Percentiles rank a stretch among this genome's conserved stretches.
These are phyloP conservation scores for Bambusicola thoracicus DNA, from an alignment of 2,113 vertebrate species.

Conservation along the genomic window DNA sequence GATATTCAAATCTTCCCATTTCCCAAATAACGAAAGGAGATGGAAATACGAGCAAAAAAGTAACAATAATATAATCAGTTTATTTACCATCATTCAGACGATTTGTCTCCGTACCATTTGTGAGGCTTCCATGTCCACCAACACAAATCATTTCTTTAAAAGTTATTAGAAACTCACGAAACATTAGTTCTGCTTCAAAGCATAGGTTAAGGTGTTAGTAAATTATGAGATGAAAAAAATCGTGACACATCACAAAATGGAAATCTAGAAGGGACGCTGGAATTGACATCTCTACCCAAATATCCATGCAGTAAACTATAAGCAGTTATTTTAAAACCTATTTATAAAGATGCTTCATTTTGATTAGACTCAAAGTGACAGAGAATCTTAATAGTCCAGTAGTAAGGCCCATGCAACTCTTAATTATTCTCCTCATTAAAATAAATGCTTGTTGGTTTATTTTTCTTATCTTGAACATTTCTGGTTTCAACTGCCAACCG, in stretches of 20 bases:
- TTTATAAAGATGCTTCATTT: not conserved
- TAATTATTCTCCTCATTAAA: conserved; percentile 24
- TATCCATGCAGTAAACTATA: not conserved
- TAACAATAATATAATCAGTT: not conserved
- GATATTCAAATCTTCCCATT: not conserved
- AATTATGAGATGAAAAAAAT: not conserved
- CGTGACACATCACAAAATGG: not conserved
- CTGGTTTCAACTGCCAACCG: not conserved
- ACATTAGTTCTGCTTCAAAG: not conserved
- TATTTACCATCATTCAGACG: not conserved
- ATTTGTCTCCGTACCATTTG: not conserved
- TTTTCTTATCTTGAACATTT: not conserved
- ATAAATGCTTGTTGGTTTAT: rapidly evolving
- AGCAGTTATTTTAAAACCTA: not conserved
- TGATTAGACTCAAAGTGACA: not conserved
- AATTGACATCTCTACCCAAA: not conserved
- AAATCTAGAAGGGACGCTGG: not conserved
- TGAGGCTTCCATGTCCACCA: not conserved
- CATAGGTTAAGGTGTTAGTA: not conserved
- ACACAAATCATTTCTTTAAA: not conserved
- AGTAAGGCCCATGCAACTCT: not conserved
- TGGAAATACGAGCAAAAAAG: not conserved
- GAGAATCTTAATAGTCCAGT: not conserved
- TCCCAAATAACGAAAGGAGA: not conserved
- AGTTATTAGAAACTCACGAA: not conserved